Evolutionary conservation across 2,888 invertebrate genomes (phyloP), one percentile per base, ranked within the genome.

Genomic region (Polylopha cassiicola): DNA sequence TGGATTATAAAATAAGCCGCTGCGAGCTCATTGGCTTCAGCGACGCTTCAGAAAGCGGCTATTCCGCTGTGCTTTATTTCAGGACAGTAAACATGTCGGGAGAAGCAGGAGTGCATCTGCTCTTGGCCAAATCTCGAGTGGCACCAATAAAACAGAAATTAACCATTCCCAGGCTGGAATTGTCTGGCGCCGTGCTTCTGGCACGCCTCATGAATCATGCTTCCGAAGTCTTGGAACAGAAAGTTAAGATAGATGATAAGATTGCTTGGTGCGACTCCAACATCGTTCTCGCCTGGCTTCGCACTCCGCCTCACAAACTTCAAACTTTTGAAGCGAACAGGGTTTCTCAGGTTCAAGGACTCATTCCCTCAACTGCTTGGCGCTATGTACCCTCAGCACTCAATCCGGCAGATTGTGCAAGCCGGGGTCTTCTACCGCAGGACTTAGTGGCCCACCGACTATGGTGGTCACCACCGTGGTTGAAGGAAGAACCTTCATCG

Each of bases 21-120:
- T 30, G 18, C 4, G 11, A 21, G 1, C 6, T 36, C 8, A 5
- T 11, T 3, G 36, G 36, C 4, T 36, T 36, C 9, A 11, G 36
- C 3, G 36, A 36, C 11, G 36, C 36, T n/a, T 27, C 36, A 1
- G 27, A 36, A 16, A 13, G 17, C 1, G 36, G 36, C 1, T 36
- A 36, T 11, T 7, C 28, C 4, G 36, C 36, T 6, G 27, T 26
- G n/a, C 26, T 36, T 3, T 36, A 18, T 11, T 9, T 27, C 6
- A 26, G 27, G 5, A n/a, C n/a, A n/a, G 24, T 26, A 6, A 7
- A 17, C 4, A 18, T 20, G 11, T 6, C n/a, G 2, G 21, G 20
- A 4, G 28, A 9, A 8, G 7, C 4, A 7, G 4, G 13, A 10
- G 15, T 37, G 1, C 37, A 37, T 8, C 8, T 37, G 3, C 9